phyloP scores from a whole-genome alignment of 2,888 invertebrate species.

The Epicampocera succincta region DNA sequence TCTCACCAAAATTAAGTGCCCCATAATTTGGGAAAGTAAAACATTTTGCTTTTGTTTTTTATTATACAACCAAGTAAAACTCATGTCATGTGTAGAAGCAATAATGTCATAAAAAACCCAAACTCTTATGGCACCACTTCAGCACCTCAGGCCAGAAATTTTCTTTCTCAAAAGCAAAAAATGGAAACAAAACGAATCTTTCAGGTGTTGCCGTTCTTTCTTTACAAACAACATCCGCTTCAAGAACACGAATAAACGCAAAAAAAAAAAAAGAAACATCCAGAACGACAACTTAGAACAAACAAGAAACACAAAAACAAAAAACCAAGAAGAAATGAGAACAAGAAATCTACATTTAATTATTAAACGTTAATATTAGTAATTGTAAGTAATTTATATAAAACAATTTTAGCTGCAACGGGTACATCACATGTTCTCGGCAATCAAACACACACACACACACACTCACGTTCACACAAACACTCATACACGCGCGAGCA shows the following conservation, averaged over 20 bases:
- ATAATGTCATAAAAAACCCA: constrained; percentile 51
- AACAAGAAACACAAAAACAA: not conserved
- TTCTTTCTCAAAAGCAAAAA: constrained; percentile 27
- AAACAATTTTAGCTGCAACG: constrained; percentile 65
- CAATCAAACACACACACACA: constrained; percentile 8
- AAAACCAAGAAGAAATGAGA: constrained; percentile 24
- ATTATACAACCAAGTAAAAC: constrained; percentile 28
- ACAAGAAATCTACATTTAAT: constrained; percentile 69
- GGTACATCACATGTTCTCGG: constrained; percentile 55
- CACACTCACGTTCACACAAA: too few species aligned
- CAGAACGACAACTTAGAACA: constrained; percentile 40
- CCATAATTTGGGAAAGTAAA: constrained; percentile 7
- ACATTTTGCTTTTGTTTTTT: constrained; percentile 1
- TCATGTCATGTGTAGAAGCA: constrained; percentile 46
- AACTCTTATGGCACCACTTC: constrained; percentile 43
- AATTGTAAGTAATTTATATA: constrained; percentile 69
- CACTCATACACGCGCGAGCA: too few species aligned
- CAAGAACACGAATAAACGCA: too few species aligned
- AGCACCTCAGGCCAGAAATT: constrained; percentile 36
- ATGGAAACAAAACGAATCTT: constrained; percentile 14
- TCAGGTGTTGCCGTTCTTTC: constrained; percentile 62
- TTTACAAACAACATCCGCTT: constrained; percentile 65
- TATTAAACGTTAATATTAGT: constrained; percentile 69
- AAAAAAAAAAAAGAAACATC: constrained; percentile 8
- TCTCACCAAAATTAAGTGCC: not conserved